phyloP scores from a whole-genome alignment of 2,797 vertebrate species.

The Diplodus sargus region DNA sequence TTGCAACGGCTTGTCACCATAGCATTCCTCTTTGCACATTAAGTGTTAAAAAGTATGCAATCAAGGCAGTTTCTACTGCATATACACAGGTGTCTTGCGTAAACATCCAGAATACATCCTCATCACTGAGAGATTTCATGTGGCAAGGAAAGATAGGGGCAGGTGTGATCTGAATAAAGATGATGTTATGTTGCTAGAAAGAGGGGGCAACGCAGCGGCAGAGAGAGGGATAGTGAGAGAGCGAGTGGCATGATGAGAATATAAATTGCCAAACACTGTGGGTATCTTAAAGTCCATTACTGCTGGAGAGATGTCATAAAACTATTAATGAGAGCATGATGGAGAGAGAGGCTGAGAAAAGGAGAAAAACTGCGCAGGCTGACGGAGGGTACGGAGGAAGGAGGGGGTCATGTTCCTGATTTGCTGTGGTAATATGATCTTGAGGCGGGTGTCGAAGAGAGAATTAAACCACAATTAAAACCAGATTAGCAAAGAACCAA shows the following conservation, averaged over 20 bases:
- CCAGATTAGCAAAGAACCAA: conserved; percentile 52
- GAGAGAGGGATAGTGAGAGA: conserved; percentile 41
- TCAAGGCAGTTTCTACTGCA: background rate
- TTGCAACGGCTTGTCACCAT: conserved; percentile 4
- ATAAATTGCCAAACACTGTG: conserved; percentile 54
- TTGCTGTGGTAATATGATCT: conserved; percentile 43
- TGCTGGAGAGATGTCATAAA: conserved; percentile 62
- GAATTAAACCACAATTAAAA: conserved; percentile 68
- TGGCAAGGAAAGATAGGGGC: conserved; percentile 42
- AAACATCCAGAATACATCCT: conserved; percentile 48
- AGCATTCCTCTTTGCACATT: background rate
- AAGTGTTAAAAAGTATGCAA: background rate
- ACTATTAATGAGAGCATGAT: conserved; percentile 60
- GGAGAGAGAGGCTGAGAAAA: conserved; percentile 31
- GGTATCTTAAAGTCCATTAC: conserved; percentile 57
- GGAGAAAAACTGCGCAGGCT: conserved; percentile 4
- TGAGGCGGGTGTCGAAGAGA: background rate
- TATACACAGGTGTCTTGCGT: conserved; percentile 27
- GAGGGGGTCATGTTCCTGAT: conserved; percentile 26
- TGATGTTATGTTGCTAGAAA: conserved; percentile 39
- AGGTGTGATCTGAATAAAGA: conserved; percentile 61
- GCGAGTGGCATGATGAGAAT: conserved; percentile 57
- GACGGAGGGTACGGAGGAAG: background rate
- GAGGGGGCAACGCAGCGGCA: conserved; percentile 25
- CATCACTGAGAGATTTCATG: conserved; percentile 36